phyloP scores from a whole-genome alignment of 2,113 vertebrate genomes.

The Rhombomys opimus region DNA sequence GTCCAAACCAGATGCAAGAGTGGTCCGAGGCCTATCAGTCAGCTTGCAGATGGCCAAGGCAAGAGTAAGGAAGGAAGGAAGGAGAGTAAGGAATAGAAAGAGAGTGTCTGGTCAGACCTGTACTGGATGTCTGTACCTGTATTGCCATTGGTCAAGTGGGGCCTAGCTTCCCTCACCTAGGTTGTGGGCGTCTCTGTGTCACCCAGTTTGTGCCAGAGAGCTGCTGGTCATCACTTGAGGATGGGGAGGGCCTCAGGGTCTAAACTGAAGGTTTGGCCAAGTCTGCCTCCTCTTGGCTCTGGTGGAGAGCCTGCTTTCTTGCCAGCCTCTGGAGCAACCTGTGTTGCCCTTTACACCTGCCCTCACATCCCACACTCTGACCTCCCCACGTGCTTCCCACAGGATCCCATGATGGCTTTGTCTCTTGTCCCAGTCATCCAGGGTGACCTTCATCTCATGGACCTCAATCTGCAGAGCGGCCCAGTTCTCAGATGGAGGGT shows the following conservation, averaged over 20 bases:
- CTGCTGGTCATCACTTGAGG: background rate
- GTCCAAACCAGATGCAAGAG: background rate
- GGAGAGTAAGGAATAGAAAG: background rate
- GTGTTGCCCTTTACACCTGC: background rate
- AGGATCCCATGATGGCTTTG: background rate
- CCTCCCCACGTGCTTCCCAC: no score
- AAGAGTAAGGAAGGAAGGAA: background rate
- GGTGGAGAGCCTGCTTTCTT: no score
- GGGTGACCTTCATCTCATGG: background rate
- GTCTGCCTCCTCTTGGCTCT: background rate
- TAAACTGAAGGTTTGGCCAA: background rate
- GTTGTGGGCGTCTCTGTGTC: background rate
- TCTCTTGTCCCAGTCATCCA: background rate
- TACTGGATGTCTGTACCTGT: rapidly evolving
- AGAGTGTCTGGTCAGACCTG: background rate
- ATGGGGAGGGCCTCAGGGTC: rapidly evolving
- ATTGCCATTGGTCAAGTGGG: background rate
- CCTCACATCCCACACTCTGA: background rate
- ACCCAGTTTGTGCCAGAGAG: background rate
- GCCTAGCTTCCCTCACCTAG: background rate
- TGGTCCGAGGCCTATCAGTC: background rate
- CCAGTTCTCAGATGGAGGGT: background rate
- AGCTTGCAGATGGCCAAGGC: background rate
- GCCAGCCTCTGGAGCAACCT: background rate
- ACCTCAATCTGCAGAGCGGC: background rate